These are phyloP conservation scores for Opisthocomus hoazin DNA, from an alignment of 2,113 vertebrate species.

Conservation along the genomic window DNA sequence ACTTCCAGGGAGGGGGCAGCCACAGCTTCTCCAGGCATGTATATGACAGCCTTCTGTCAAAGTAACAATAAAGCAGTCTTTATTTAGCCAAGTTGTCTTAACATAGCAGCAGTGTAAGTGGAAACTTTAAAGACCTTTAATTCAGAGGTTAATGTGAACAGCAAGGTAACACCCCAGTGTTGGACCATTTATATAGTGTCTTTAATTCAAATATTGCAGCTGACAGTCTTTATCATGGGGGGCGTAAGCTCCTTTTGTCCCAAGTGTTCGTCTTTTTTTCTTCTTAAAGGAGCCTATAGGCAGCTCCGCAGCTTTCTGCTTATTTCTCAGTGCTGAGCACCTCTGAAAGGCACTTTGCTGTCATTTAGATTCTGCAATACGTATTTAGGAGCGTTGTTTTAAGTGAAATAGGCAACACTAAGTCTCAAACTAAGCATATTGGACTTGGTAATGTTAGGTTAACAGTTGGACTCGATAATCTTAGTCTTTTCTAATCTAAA, in stretches of 20 bases:
- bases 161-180: background rate
- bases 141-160: background rate
- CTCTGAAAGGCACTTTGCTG: background rate
- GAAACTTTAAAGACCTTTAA: background rate
- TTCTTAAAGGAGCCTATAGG: background rate
- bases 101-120: background rate
- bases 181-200: accelerated
- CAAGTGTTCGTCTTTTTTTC: background rate
- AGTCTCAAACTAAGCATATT: background rate
- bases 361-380: background rate
- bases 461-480: accelerated
- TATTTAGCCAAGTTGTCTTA: background rate
- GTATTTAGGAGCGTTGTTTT: background rate
- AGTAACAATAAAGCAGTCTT: background rate
- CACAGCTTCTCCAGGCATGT: too few species aligned
- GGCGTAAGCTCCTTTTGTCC: background rate
- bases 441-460: background rate
- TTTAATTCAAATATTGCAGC: background rate
- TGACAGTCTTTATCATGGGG: background rate
- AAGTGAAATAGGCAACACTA: background rate
- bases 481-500: background rate
- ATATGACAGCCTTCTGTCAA: background rate
- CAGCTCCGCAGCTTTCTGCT: background rate
- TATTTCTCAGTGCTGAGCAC: background rate
- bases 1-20: too few species aligned